phyloP scores from a whole-genome alignment of 2,113 vertebrate genomes.

The pig (Sus scrofa) region T2T-Sscrofa CM000817.6:34299001-34299500 shows the following conservation, averaged over 20 bases:
- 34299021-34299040: not conserved
- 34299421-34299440: not conserved
- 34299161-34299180: constrained; percentile 8
- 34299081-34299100: not conserved
- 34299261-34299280: not conserved
- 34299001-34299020: not conserved
- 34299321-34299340: not conserved
- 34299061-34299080: not conserved
- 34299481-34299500: not conserved
- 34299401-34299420: not conserved
- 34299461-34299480: not conserved
- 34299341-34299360: not conserved
- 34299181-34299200: not conserved
- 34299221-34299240: not conserved
- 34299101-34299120: not conserved
- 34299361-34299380: not conserved
- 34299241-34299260: not conserved
- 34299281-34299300: not conserved
- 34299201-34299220: not conserved
- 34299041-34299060: not conserved
- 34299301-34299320: not conserved
- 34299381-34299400: not conserved
- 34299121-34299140: not conserved
- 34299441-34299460: not conserved
- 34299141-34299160: constrained; percentile 10